Evolutionary conservation across 1,140 invertebrate species (phyloP).

Genomic region (Maniola jurtina): DNA sequence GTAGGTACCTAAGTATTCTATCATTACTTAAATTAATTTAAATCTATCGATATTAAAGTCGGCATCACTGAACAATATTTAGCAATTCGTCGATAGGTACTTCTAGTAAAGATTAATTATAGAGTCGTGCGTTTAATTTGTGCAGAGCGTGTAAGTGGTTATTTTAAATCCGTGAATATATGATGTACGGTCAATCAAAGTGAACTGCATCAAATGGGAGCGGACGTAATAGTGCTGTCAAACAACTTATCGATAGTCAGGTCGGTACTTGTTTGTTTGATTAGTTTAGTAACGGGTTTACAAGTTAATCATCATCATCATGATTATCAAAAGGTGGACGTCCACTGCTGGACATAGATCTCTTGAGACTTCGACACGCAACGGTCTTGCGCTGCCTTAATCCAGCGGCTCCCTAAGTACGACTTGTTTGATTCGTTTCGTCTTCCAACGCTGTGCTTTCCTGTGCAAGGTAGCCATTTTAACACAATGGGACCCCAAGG

Average conservation of each 20-base stretch:
- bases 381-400: too few relatives aligned
- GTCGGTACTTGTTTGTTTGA: constrained; percentile 2
- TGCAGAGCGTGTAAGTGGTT: constrained; percentile 48
- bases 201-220: constrained; percentile 43
- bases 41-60: constrained; percentile 19
- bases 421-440: too few relatives aligned
- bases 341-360: too few relatives aligned
- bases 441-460: too few relatives aligned
- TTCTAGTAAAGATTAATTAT: constrained; percentile 54
- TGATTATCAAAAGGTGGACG: too few relatives aligned
- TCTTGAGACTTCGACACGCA: too few relatives aligned
- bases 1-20: too few relatives aligned
- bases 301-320: not conserved
- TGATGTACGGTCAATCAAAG: constrained; percentile 58
- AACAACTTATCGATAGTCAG: constrained; percentile 42
- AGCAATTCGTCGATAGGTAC: constrained; percentile 29
- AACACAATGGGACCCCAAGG: too few relatives aligned
- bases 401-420: too few relatives aligned
- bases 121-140: constrained; percentile 59
- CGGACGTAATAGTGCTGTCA: constrained; percentile 61
- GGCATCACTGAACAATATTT: constrained; percentile 31
- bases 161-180: constrained; percentile 49
- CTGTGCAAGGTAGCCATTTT: too few relatives aligned
- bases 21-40: too few relatives aligned
- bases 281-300: constrained; percentile 25